Evolutionary conservation across 2,113 vertebrate genomes (phyloP), one percentile per base, ranked within the genome.

Genomic region (Ceyx margarethae): DNA sequence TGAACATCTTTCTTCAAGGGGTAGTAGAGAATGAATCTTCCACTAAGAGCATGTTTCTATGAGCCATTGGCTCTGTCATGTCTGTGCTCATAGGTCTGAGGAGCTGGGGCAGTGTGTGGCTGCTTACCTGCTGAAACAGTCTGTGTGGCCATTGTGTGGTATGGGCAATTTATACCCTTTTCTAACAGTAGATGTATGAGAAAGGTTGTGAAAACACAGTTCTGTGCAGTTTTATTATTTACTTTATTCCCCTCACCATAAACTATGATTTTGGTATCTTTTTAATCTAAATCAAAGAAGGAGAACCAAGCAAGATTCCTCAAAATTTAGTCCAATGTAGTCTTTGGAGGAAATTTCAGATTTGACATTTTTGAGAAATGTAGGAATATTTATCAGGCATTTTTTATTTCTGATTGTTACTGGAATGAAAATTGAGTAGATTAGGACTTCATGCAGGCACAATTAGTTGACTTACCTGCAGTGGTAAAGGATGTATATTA

Each of bases 81-180:
- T 73, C 31, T 82, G 60, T 6, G 7, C 58, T 58, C 46, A 37
- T 42, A 46, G 68, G 50, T 50, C 67, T 0, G 3, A 81, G 48
- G 15, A 66, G 50, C 17, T 81, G 43, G 31, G 8, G 25, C 51
- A 76, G 22, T 0, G 0, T 48, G 17, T 80, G 50, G 15, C 28
- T 92, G 22, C 50, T 66, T 64, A 28, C 6, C 40, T 74, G 16
- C 40, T 13, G 57, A 81, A 71, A 64, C 26, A 17, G 9, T 16
- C 23, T 62, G 23, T 3, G 1, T 16, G 46, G 35, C 20, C 67
- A 48, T 4, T 9, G 31, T 58, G 22, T 25, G 4, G 1, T 42
- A 42, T 13, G 23, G 43, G n/a, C 14, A 64, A 45, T 60, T 66
- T 26, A 22, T 51, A 15, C 31, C 21, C 3, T 74, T 85, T 73